Evolutionary conservation across 2,113 vertebrate species (phyloP).

Genomic region (Sceloporus undulatus): DNA sequence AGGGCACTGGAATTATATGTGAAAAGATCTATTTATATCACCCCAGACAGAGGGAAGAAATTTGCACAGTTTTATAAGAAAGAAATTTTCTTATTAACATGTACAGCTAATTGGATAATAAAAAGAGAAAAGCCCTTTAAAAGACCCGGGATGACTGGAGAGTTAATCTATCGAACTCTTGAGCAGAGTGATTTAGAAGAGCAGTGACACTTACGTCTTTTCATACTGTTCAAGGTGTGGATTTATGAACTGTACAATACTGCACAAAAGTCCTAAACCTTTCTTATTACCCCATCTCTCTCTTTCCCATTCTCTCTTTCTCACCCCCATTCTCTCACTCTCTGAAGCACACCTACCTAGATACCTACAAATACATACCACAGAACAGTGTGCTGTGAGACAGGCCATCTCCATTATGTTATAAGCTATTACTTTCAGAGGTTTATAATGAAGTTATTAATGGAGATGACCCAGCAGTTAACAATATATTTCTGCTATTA

Average conservation of each 20-base stretch:
- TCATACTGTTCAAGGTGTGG: constrained; percentile 1
- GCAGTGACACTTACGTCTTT: not conserved
- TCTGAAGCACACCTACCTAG: too few relatives aligned
- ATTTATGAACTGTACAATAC: constrained; percentile 16
- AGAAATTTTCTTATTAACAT: constrained; percentile 64
- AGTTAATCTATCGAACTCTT: constrained; percentile 59
- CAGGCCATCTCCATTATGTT: constrained; percentile 1
- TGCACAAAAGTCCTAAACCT: not conserved
- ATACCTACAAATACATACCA: not conserved
- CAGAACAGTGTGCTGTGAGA: not conserved
- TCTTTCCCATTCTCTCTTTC: not conserved
- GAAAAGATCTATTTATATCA: constrained; percentile 58
- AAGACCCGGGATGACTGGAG: constrained; percentile 49
- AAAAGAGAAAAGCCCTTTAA: constrained; percentile 48
- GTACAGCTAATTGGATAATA: constrained; percentile 73
- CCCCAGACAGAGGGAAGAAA: constrained; percentile 52
- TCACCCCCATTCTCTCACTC: accelerated
- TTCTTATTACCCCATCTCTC: constrained; percentile 3
- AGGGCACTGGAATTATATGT: constrained; percentile 50
- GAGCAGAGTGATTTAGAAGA: constrained; percentile 50
- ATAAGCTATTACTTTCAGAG: constrained; percentile 8
- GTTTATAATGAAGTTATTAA: constrained; percentile 12
- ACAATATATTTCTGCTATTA: accelerated
- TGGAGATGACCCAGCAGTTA: not conserved
- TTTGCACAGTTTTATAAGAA: constrained; percentile 41